A percentile compares a stretch with the other conserved stretches of the same genome.
Conservation (phyloP, 2,113 vertebrate genomes). For the Ammospiza nelsoni region DNA sequence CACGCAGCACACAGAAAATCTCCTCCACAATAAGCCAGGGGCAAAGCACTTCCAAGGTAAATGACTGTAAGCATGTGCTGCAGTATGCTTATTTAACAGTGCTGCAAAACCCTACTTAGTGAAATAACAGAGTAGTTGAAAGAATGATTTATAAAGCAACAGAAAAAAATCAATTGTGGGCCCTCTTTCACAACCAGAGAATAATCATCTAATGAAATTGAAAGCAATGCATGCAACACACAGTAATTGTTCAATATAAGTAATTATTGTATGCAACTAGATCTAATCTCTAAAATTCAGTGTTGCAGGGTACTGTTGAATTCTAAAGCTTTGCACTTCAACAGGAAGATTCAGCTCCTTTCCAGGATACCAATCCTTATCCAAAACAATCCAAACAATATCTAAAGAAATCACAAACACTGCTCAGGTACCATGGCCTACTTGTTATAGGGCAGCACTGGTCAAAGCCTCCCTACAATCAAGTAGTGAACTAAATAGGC, state of each 20-base stretch:
- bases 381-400: not conserved
- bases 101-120: not conserved
- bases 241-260: not conserved
- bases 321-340: not conserved
- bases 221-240: not conserved
- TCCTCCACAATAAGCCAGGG: slow-evolving; percentile 18
- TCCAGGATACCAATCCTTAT: not conserved
- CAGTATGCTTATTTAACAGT: not conserved
- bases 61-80: not conserved
- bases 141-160: not conserved
- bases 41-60: slow-evolving; percentile 47
- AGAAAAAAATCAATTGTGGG: not conserved
- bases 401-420: not conserved
- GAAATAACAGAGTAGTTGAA: not conserved
- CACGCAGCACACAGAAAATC: slow-evolving; percentile 13
- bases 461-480: not conserved
- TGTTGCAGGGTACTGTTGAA: not conserved
- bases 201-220: not conserved
- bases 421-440: not conserved
- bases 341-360: not conserved
- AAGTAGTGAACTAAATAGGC: not conserved
- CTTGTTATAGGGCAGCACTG: not conserved
- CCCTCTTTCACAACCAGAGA: not conserved
- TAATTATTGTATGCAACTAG: not conserved
- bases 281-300: not conserved